Base-by-base conservation (phyloP, 1,140 invertebrate species). In the Hyles euphorbiae region DNA sequence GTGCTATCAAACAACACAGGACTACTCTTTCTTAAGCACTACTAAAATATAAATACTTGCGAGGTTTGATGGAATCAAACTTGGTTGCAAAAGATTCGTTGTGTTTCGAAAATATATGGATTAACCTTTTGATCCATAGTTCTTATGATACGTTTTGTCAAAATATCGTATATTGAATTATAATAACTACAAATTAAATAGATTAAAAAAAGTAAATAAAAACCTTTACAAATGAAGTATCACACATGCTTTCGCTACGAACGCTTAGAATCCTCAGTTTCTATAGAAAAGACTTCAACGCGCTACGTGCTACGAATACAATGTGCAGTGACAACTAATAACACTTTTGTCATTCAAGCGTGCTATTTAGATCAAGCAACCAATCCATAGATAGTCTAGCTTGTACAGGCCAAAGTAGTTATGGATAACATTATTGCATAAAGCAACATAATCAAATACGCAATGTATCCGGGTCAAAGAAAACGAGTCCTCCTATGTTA, bases 391-490 rank as follows among this genome's bases (percentile, higher is more conserved):
- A 22, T 22, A 22, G 22, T 22, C 22, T 22, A 22, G 22, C 2
- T 22, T 22, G 22, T 22, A 22, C 22, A 22, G 22, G 46, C n/a
- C n/a, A 11, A 11, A 48, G n/a, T n/a, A 47, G 5, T 47, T 11
- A 48, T 48, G 1, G 22, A 43, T 54, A 54, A 54, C 22, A 22
- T 43, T 43, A 44, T 54, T 3, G 11, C 33, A 52, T 52, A 52
- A 52, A 34, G 22, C 56, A 59, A 55, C 58, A 51, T 63, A 62
- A 59, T 65, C 53, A 67, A 68, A 73, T 70, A 77, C 68, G 73
- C 76, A 74, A 66, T 65, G 82, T 72, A 83, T 83, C 81, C 79
- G 81, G 83, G 81, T 86, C 78, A 82, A 77, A 83, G 74, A 75
- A 60, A 77, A 81, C 74, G 58, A 72, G 73, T 79, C 78, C 58